Conservation (phyloP, 2,888 invertebrate genomes). For the Lasioglossum villosulum region DNA sequence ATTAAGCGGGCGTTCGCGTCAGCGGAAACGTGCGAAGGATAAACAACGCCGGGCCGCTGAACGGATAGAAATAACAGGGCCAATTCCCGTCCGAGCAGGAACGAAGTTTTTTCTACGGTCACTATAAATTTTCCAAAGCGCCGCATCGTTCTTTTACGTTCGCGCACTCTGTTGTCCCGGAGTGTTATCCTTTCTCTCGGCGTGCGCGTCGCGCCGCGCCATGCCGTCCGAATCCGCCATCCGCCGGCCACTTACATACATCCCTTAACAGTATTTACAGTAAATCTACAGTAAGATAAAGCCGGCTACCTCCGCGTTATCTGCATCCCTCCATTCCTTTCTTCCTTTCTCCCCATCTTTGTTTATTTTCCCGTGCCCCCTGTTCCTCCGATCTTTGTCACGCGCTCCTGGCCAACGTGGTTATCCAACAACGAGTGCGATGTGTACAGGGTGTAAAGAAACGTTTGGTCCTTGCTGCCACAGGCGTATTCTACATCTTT, state of each 20-base stretch:
- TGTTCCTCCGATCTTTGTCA: slow-evolving; percentile 4
- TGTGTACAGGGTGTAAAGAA: too few relatives aligned
- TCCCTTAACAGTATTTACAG: slow-evolving; percentile 58
- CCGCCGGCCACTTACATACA: slow-evolving; percentile 30
- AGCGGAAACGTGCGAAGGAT: not conserved
- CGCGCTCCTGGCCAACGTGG: not conserved
- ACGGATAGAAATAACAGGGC: slow-evolving; percentile 27
- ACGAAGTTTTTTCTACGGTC: slow-evolving; percentile 22
- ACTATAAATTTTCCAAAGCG: slow-evolving; percentile 23
- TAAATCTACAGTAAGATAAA: slow-evolving; percentile 63
- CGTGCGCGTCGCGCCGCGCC: not conserved
- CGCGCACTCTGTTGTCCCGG: slow-evolving; percentile 13
- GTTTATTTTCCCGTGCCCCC: not conserved
- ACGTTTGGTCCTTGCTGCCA: too few relatives aligned
- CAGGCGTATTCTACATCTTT: too few relatives aligned
- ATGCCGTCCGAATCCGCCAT: slow-evolving; percentile 32
- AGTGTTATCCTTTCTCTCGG: slow-evolving; percentile 32
- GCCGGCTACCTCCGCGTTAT: slow-evolving; percentile 49
- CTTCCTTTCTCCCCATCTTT: not conserved
- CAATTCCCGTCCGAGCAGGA: slow-evolving; percentile 17
- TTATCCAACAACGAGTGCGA: not conserved
- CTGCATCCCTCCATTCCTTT: slow-evolving; percentile 52
- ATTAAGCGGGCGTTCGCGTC: not conserved
- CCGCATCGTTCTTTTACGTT: slow-evolving; percentile 18
- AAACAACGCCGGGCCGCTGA: slow-evolving; percentile 7